Evolutionary conservation across 1,140 invertebrate species (phyloP), one percentile per base, ranked within the genome.

Genomic region (Brachionus rubens): DNA sequence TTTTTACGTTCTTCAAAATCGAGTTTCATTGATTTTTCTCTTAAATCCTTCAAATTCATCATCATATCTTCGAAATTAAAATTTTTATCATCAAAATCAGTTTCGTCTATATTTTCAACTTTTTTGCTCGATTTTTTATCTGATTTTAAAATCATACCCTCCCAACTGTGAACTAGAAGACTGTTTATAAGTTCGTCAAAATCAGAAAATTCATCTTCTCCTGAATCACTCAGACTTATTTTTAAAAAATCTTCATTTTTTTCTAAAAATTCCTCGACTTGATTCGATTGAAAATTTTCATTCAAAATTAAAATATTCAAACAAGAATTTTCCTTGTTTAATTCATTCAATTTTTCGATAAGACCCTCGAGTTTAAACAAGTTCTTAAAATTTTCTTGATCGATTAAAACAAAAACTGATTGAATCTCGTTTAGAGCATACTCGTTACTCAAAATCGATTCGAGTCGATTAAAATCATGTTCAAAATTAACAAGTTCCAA

Each of bases 1-100:
- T 72, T 72, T 72, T 72, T 72, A n/a, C 68, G 28, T 5, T 72
- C 68, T 2, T 72, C 46, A 40, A 72, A 72, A 36, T 72, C 46
- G 24, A 72, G 26, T 30, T 54, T 54, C 12, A 21, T 6, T 21
- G 68, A 36, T 46, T 72, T 48, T 24, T 50, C 50, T 50, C 68
- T n/a, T 19, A 72, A 50, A 26, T 72, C 68, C 19, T 54, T 72
- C 5, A 72, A 33, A 54, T 54, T 54, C 21, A 72, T 48, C 46
- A 72, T 33, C 12, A 72, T 40, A 48, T 50, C 33, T 40, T 72
- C 68, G 7, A 72, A 24, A 48, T 72, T 30, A 16, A 40, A 72
- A 21, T 72, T 30, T 16, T 40, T 48, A 5, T 72, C 46, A 36
- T 54, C 46, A 50, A 48, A 50, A 19, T 72, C 68, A 16, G n/a